Evolutionary conservation across 2,888 invertebrate genomes (phyloP), one percentile per base, ranked within the genome.

Genomic region (Onthophagus sagittarius): DNA sequence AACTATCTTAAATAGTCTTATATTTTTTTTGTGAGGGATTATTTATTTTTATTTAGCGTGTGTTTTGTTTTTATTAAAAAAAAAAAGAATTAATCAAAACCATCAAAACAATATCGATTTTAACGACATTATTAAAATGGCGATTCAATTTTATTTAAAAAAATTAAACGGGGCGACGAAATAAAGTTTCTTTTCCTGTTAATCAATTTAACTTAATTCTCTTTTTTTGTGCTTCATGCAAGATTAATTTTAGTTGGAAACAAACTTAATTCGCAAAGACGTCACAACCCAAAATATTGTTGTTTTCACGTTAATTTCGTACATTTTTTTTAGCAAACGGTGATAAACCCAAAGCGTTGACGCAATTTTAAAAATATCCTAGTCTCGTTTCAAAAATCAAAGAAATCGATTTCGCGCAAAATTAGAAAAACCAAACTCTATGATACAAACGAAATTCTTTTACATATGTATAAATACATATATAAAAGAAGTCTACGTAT

Each of bases 101-200:
- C 67, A 23, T 32, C 23, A 67, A 67, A 53, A 53, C 39, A 53
- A 53, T 53, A 53, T 53, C 39, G 39, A 9, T 53, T 9, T 23
- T 31, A 23, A 63, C 15, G 63, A 15, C 63, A 69, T 75, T 70
- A 69, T 64, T 62, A 65, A 53, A n/a, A 32, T 15, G 71, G 65
- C 13, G 72, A 53, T 67, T 15, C 14, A 64, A 11, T n/a, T 64
- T 14, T 13, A 62, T 13, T 2, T 64, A 5, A 64, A 11, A 64
- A 23, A 23, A 23, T 64, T 32, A 33, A 72, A 70, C 73, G 71
- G 75, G 72, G 67, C n/a, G n/a, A 13, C 23, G n/a, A 63, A 63
- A 64, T 64, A 13, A 6, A 64, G 64, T 72, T 73, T 64, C 71
- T 70, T 72, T 74, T 75, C 33, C 76, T 76, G 76, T 79, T 77